Evolutionary conservation across 2,888 invertebrate genomes (phyloP), one percentile per base, ranked within the genome.

Genomic region (Gymnosoma rotundatum): DNA sequence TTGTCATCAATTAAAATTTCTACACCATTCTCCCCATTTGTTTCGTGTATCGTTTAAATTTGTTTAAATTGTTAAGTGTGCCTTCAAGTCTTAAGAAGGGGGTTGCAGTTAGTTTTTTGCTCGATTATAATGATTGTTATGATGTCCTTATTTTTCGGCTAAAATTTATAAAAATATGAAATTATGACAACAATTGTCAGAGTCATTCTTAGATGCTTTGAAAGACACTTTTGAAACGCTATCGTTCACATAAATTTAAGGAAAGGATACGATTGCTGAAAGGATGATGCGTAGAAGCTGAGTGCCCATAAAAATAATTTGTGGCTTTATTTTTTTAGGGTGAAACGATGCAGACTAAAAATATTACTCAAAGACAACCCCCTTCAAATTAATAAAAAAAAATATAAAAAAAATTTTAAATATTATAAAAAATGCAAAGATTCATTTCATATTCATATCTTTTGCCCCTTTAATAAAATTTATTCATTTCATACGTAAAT

Each of bases 1-100:
- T 90, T 90, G 90, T 90, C 90, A 90, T 90, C 90, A 90, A 90
- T 90, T 90, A 90, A 90, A 90, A 90, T 89, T 89, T 87, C 88
- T 83, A 79, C 86, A 82, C 79, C 82, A 85, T 83, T 82, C 79
- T 64, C 78, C 70, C 67, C 75, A 76, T 83, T 84, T 83, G 75
- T 69, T 76, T 54, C 78, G 78, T 79, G 66, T 72, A 74, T 78
- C 84, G 64, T 78, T 85, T 70, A 76, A 79, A 85, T 83, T 83
- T 83, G 72, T 73, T 85, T 82, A 83, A 85, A 85, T 83, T 79
- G 78, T 76, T 66, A 85, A 85, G 82, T 75, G 84, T 84, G 84
- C 36, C 63, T 50, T 45, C 58, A 18, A 66, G 66, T 25, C 45
- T 20, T 38, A 60, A 52, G 58, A 45, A 45, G 64, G 60, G 81